A percentile compares a stretch with the other conserved stretches of the same genome.
These are phyloP conservation scores for Emydura subglobosa DNA, from an alignment of 2,113 vertebrate species.

Conservation along the genomic window DNA sequence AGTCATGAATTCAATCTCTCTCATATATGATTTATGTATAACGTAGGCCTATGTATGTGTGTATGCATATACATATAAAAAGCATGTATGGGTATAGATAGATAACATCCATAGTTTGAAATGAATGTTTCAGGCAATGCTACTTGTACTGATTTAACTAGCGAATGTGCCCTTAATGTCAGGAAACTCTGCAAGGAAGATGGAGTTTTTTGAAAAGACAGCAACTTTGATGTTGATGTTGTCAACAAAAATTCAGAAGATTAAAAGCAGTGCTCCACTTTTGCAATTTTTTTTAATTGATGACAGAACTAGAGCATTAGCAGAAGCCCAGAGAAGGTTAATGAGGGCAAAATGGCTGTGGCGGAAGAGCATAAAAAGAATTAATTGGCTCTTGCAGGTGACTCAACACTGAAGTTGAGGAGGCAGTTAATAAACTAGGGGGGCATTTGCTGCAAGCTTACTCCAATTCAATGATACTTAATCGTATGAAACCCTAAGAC, in stretches of 20 bases:
- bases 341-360: background rate
- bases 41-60: background rate
- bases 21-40: background rate
- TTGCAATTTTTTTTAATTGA: constrained; percentile 10
- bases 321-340: background rate
- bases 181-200: constrained; percentile 53
- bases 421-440: constrained; percentile 7
- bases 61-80: background rate
- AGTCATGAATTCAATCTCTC: background rate
- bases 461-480: background rate
- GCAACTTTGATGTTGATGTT: constrained; percentile 59
- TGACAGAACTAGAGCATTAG: background rate
- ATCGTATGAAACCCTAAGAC: background rate
- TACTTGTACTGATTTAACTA: constrained; percentile 65
- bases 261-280: constrained; percentile 23
- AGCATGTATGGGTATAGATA: background rate
- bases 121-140: constrained; percentile 64
- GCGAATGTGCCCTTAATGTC: constrained; percentile 70
- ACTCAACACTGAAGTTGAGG: constrained; percentile 1
- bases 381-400: constrained; percentile 20
- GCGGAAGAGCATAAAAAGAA: background rate
- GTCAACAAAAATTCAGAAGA: constrained; percentile 49
- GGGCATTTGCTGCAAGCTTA: background rate
- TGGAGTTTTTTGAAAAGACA: constrained; percentile 64
- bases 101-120: constrained; percentile 50